Evolutionary conservation across 2,888 invertebrate species (phyloP).

Genomic region (Tholera decimalis): DNA sequence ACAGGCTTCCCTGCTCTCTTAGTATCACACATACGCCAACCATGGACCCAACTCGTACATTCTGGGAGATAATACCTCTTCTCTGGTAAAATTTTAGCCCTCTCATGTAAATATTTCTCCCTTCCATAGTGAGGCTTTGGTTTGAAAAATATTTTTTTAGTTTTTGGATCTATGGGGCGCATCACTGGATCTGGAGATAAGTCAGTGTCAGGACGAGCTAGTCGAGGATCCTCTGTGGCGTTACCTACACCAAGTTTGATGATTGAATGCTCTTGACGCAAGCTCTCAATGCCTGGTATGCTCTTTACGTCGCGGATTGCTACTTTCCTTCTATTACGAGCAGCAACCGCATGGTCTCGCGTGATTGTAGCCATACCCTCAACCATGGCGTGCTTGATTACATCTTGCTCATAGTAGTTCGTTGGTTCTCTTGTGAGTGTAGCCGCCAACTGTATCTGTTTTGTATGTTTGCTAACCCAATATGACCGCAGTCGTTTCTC

Average conservation of each 20-base stretch:
- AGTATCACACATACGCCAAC: slow-evolving; percentile 77
- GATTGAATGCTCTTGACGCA: slow-evolving; percentile 72
- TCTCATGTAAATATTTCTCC: slow-evolving; percentile 68
- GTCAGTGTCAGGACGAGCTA: slow-evolving; percentile 69
- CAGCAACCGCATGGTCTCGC: slow-evolving; percentile 72
- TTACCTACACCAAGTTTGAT: slow-evolving; percentile 74
- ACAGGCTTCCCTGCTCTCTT: slow-evolving; percentile 59
- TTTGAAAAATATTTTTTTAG: slow-evolving; percentile 70
- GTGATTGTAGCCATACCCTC: slow-evolving; percentile 73
- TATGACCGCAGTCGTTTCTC: slow-evolving; percentile 74
- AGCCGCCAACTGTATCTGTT: slow-evolving; percentile 72
- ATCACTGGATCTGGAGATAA: slow-evolving; percentile 72
- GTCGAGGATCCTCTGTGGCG: slow-evolving; percentile 71
- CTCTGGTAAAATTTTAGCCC: slow-evolving; percentile 70
- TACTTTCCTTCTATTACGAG: slow-evolving; percentile 66
- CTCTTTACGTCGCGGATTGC: slow-evolving; percentile 70
- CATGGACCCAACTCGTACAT: slow-evolving; percentile 72
- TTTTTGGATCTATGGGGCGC: slow-evolving; percentile 73
- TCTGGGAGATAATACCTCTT: slow-evolving; percentile 76
- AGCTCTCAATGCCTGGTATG: slow-evolving; percentile 69
- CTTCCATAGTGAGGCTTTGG: slow-evolving; percentile 72
- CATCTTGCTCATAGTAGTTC: slow-evolving; percentile 75
- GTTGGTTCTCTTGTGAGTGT: slow-evolving; percentile 74
- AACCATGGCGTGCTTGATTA: slow-evolving; percentile 72
- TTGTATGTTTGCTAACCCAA: slow-evolving; percentile 74